These are phyloP conservation scores for Leiothrix lutea DNA, from an alignment of 2,113 vertebrate genomes.

Conservation along the genomic window DNA sequence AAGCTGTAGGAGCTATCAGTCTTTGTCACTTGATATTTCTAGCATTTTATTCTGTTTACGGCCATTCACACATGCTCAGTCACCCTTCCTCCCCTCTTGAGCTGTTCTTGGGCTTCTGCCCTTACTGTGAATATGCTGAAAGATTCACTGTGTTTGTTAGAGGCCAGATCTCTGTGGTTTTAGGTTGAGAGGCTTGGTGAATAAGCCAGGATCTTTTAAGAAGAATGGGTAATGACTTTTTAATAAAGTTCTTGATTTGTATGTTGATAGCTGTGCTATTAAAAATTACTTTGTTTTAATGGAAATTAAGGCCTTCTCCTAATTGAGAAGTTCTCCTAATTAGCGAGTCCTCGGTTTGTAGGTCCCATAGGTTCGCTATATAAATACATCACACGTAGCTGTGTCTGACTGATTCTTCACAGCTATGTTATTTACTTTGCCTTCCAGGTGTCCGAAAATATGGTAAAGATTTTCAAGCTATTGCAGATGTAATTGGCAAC, in stretches of 20 bases:
- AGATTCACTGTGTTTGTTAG: not conserved
- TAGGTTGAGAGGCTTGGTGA: constrained; percentile 26
- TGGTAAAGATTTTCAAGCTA: constrained; percentile 99
- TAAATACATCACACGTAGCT: constrained; percentile 71
- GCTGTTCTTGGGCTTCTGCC: not conserved
- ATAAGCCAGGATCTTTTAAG: constrained; percentile 10
- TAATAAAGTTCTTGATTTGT: constrained; percentile 25
- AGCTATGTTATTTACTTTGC: constrained; percentile 86
- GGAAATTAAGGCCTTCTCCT: not conserved
- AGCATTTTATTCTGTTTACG: not conserved
- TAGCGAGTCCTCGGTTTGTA: not conserved
- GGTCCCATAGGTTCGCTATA: constrained; percentile 39
- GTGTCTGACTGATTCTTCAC: constrained; percentile 78
- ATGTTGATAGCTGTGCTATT: constrained; percentile 39
- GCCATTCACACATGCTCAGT: not conserved
- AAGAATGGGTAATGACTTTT: constrained; percentile 25
- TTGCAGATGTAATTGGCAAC: constrained; percentile 99
- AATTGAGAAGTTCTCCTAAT: constrained; percentile 18
- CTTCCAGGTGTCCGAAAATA: constrained; percentile 96
- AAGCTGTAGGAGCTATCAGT: not conserved
- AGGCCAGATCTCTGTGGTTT: not conserved
- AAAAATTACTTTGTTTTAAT: constrained; percentile 2
- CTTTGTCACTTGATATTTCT: not conserved
- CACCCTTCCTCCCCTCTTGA: not conserved
- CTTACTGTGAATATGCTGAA: not conserved